Evolutionary conservation across 2,113 vertebrate genomes (phyloP).

Genomic region (Romanogobio albipinnatus): DNA sequence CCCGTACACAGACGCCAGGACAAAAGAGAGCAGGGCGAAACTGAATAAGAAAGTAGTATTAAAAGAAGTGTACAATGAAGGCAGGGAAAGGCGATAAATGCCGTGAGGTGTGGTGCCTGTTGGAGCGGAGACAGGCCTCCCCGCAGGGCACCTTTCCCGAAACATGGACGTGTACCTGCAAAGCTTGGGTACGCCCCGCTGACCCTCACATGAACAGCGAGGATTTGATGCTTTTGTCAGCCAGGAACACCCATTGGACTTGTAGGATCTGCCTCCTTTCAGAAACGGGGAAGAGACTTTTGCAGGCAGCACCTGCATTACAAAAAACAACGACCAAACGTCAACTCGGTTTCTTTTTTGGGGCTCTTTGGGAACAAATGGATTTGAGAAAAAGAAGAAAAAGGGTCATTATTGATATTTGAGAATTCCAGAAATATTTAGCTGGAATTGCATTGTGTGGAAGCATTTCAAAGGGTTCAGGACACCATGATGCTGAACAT

Average conservation of each 20-base stretch:
- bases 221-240: conserved; percentile 42
- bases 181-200: conserved; percentile 49
- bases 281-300: background rate
- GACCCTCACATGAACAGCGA: conserved; percentile 16
- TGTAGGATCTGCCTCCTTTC: conserved; percentile 6
- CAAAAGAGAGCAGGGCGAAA: conserved; percentile 20
- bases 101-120: conserved; percentile 50
- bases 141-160: conserved; percentile 65
- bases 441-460: background rate
- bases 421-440: background rate
- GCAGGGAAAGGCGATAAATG: conserved; percentile 34
- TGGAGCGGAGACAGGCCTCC: conserved; percentile 46
- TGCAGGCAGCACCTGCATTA: background rate
- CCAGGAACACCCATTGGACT: conserved; percentile 2
- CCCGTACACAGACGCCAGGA: background rate
- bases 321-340: background rate
- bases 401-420: background rate
- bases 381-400: background rate
- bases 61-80: conserved; percentile 29
- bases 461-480: background rate
- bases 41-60: background rate
- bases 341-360: background rate
- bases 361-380: conserved; percentile 10
- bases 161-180: conserved; percentile 62
- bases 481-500: conserved; percentile 62